Base-by-base conservation (phyloP, 2,113 vertebrate genomes). In the Pandion haliaetus region DNA sequence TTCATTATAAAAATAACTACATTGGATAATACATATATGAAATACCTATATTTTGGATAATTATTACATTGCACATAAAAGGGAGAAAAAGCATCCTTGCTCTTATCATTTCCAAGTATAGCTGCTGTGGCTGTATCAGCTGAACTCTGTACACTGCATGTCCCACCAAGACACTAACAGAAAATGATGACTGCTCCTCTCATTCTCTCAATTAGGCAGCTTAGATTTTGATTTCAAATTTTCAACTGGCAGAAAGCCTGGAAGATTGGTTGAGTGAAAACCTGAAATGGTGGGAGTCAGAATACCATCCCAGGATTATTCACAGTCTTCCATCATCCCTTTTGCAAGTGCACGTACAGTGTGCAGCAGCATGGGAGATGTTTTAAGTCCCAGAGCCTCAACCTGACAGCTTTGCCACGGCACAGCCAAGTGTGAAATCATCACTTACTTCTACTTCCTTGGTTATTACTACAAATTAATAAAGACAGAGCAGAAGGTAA, bases 401-500 rank as follows among this genome's bases (percentile, higher is more conserved):
- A 74, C 67, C 59, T 36, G 73, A 87, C 32, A 96, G 34, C 81
- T 96, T 94, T 96, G 55, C 71, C 42, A 94, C 8, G 25, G 78
- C 12, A 78, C 62, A 91, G 87, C 80, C 38, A 90, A 72, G 55
- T 52, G 50, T 76, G 44, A 95, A 95, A 89, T 76, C 24, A 74
- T 86, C 86, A 71, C 76, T 94, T 94, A 50, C 59, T 96, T 96
- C 38, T 82, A 88, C 86, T 96, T 97, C 50, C 80, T 74, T 9
- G 1, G 19, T 84, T 82, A 63, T 84, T 96, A 66, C 93, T 92
- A 93, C 62, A 96, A 97, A 90, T 95, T 87, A 97, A 92, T 96
- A 96, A 89, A 44, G 79, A 95, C 69, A 95, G 82, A 94, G 69
- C 55, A 86, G 94, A 90, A 88, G 63, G 42, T 70, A 93, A 62